Conservation (phyloP, 2,888 invertebrate species). For the Cinara cedri region DNA sequence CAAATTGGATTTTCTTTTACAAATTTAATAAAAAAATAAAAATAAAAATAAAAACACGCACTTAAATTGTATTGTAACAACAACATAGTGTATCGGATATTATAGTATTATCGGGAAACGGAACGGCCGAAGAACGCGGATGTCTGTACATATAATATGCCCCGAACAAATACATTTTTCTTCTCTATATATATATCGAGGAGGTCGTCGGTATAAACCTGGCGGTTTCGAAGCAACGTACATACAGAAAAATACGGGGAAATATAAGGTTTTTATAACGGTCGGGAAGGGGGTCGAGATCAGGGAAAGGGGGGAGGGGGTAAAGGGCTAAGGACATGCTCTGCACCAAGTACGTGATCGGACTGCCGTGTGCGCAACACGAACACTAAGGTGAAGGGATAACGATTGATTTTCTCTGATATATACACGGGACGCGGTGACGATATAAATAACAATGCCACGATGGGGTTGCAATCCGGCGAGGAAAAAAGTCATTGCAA, state of each 20-base stretch:
- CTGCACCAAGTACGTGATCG: conserved; percentile 52
- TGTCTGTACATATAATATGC: not conserved
- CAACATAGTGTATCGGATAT: not conserved
- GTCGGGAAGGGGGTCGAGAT: conserved; percentile 7
- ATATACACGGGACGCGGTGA: conserved; percentile 33
- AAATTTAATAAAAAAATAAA: not conserved
- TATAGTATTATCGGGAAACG: conserved; percentile 7
- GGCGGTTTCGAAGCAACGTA: not conserved
- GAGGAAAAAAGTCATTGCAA: conserved; percentile 1
- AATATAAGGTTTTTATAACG: not conserved
- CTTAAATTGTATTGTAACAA: not conserved
- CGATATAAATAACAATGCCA: conserved; percentile 22
- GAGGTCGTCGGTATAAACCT: conserved; percentile 3
- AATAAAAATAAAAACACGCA: not conserved
- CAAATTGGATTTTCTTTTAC: not conserved
- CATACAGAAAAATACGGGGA: conserved; percentile 22
- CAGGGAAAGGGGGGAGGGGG: no score
- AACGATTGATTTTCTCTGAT: conserved; percentile 46
- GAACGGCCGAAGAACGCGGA: not conserved
- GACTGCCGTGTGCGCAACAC: conserved; percentile 15
- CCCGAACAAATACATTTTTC: conserved; percentile 26
- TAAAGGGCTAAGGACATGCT: conserved; percentile 38
- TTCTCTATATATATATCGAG: not conserved
- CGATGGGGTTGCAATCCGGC: not conserved
- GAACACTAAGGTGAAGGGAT: conserved; percentile 29